phyloP scores from a whole-genome alignment of 1,140 invertebrate species.

The Ladona fulva region DNA sequence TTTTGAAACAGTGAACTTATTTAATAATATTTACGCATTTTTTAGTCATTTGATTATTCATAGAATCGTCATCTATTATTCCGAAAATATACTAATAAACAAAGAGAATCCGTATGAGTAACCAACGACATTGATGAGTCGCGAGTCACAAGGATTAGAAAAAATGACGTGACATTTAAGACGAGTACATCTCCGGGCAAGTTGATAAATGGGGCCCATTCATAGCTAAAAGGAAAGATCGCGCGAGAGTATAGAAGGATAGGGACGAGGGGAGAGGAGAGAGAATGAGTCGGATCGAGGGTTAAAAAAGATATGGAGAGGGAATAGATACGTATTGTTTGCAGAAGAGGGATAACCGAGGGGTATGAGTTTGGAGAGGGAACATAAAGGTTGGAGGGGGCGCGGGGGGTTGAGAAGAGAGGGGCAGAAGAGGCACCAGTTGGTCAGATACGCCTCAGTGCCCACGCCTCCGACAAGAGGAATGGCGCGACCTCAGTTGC shows the following conservation, averaged over 20 bases:
- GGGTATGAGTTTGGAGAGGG: background rate
- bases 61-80: too few species aligned
- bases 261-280: background rate
- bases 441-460: background rate
- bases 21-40: too few species aligned
- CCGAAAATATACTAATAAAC: too few species aligned
- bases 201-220: too few species aligned
- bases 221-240: background rate
- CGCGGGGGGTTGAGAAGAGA: background rate
- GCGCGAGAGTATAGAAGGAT: background rate
- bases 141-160: too few species aligned
- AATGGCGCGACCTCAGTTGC: background rate
- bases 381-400: background rate
- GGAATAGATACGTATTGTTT: constrained; percentile 2
- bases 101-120: too few species aligned
- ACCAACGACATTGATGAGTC: too few species aligned
- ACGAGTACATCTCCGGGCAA: too few species aligned
- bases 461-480: background rate
- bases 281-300: background rate
- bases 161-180: too few species aligned
- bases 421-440: background rate
- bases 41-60: too few species aligned
- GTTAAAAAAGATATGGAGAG: background rate
- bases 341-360: background rate
- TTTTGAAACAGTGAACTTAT: too few species aligned